Evolutionary conservation across 2,888 invertebrate genomes (phyloP), one percentile per base, ranked within the genome.

Genomic region (Luffia ferchaultella): DNA sequence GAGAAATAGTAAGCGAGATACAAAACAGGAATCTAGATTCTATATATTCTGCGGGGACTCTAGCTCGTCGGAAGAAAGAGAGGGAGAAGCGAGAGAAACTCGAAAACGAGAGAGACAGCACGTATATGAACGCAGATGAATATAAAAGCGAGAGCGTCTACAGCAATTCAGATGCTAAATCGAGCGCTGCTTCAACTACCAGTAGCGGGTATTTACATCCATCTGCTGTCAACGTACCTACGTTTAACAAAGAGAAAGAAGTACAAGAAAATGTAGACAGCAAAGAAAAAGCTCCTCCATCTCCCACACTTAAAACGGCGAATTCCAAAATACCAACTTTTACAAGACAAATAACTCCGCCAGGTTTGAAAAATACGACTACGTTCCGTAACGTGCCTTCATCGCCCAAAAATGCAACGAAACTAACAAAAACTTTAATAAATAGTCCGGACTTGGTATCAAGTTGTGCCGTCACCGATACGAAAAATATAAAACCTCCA

Each of bases 1-100:
- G 93, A 5, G 95, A 95, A 74, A 95, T 95, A 52, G 95, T 95
- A 0, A 89, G 89, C 44, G 95, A 95, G 72, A 95, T 95, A 62
- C 93, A 95, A 61, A 91, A 91, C 60, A 84, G 93, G 30, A 95
- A 95, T 67, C 90, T 92, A 41, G 94, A 95, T 60, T 94, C 94
- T 0, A 93, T 95, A 58, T 95, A 95, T 67, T 93, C 93, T 0
- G 90, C 91, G 0, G 90, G 91, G 1, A 91, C 91, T 0, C 70
- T 92, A 1, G 85, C 87, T 0, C 79, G 88, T 51, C 89, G 89
- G 60, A 88, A 88, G 61, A 86, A 86, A 55, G 79, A 82, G 56
- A 68, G 70, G 43, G 76, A 72, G 47, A 67, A 60, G 51, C 75
- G 71, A 54, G 64, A 60, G 47, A 65, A 65, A 45, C 65, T 64